A percentile compares a stretch with the other conserved stretches of the same genome.
Evolutionary conservation across 2,888 invertebrate genomes (phyloP).

Genomic region (Thera britannica): DNA sequence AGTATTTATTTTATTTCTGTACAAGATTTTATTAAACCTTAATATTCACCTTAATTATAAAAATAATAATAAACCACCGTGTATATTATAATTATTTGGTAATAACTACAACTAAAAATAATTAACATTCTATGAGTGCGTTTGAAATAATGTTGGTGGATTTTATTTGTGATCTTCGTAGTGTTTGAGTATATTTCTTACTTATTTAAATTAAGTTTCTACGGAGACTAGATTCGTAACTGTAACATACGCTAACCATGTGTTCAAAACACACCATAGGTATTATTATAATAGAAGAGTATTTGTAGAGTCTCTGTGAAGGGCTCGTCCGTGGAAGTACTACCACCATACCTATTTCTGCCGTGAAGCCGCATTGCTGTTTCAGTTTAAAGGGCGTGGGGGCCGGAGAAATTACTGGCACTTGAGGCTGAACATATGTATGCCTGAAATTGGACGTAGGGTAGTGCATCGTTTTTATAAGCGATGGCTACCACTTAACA

Average conservation of each 20-base stretch:
- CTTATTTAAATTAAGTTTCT: conserved; percentile 21
- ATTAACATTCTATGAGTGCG: neutral
- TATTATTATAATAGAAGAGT: no score
- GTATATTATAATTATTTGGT: neutral
- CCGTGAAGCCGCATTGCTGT: no score
- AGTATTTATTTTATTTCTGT: neutral
- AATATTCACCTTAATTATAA: neutral
- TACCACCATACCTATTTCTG: no score
- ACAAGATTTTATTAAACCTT: conserved; percentile 8
- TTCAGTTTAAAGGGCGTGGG: no score
- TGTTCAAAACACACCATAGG: conserved; percentile 14
- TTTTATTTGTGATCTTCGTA: conserved; percentile 1
- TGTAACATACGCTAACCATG: conserved; percentile 32
- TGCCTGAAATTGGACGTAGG: no score
- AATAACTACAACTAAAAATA: neutral
- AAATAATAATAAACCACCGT: neutral
- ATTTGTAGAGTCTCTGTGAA: no score
- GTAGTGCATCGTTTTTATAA: no score
- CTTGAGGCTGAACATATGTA: no score
- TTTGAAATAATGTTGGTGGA: neutral
- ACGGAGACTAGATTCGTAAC: conserved; percentile 40
- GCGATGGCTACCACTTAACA: no score
- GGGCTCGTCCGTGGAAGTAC: no score
- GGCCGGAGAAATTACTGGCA: no score
- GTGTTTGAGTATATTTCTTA: neutral